These are phyloP conservation scores for Poecilia picta DNA, from an alignment of 2,797 vertebrate genomes.

Conservation along the genomic window DNA sequence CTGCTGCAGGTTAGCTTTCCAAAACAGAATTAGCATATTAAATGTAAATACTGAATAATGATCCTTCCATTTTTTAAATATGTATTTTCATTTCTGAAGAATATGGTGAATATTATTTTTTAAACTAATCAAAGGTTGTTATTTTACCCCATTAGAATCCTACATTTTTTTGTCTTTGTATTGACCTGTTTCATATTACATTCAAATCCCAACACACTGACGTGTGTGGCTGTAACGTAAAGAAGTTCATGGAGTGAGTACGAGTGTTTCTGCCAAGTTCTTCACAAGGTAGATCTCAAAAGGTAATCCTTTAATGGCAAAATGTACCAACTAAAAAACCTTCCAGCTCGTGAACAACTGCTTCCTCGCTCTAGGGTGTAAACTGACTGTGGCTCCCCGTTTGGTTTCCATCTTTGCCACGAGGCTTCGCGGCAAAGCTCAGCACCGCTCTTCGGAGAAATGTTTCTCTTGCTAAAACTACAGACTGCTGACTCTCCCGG, in stretches of 20 bases:
- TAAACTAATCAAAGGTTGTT: neutral
- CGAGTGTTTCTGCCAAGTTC: neutral
- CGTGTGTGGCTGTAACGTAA: neutral
- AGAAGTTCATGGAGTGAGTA: neutral
- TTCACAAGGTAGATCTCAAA: neutral
- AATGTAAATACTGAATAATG: neutral
- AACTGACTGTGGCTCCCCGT: slow-evolving; percentile 13
- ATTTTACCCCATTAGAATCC: neutral
- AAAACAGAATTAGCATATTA: neutral
- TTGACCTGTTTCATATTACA: neutral
- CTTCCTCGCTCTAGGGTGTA: neutral
- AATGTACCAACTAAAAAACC: neutral
- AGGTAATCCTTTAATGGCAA: neutral
- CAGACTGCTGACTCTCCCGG: slow-evolving; percentile 66
- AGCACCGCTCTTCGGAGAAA: slow-evolving; percentile 46
- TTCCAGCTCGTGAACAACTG: neutral
- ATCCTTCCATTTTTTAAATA: neutral
- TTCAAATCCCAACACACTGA: neutral
- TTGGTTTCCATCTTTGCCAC: slow-evolving; percentile 33
- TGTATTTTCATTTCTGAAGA: neutral
- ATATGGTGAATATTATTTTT: neutral
- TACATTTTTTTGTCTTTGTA: neutral
- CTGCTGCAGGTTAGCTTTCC: no score
- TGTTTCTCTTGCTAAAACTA: slow-evolving; percentile 59
- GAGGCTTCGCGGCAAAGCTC: slow-evolving; percentile 34